phyloP scores from a whole-genome alignment of 2,888 invertebrate genomes.

The Epinotia bilunana region DNA sequence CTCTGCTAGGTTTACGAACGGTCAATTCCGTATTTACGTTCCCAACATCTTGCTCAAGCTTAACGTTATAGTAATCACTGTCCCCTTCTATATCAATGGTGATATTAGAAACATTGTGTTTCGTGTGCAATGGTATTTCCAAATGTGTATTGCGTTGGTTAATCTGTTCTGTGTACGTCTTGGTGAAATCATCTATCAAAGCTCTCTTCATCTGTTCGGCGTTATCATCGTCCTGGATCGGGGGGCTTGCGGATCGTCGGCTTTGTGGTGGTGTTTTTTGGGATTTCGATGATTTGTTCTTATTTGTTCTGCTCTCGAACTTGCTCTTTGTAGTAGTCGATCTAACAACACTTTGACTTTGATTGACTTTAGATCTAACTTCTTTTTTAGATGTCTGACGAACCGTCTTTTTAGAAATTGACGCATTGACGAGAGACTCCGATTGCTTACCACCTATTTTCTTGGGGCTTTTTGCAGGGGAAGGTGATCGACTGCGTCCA shows the following conservation, averaged over 20 bases:
- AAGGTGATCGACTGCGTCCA: slow-evolving; percentile 40
- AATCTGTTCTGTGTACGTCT: slow-evolving; percentile 54
- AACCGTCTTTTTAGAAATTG: slow-evolving; percentile 21
- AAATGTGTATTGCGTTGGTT: slow-evolving; percentile 48
- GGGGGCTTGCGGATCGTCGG: slow-evolving; percentile 36
- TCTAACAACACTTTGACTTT: slow-evolving; percentile 21
- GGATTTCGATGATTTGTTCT: slow-evolving; percentile 3
- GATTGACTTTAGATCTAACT: slow-evolving; percentile 15
- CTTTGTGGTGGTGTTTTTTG: slow-evolving; percentile 31
- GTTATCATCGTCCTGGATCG: slow-evolving; percentile 46
- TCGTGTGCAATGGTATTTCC: slow-evolving; percentile 47
- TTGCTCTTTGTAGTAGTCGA: slow-evolving; percentile 14
- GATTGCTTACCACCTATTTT: slow-evolving; percentile 13
- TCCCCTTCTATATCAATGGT: slow-evolving; percentile 68
- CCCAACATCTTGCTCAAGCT: slow-evolving; percentile 57
- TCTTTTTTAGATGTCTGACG: slow-evolving; percentile 12
- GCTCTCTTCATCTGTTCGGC: slow-evolving; percentile 63
- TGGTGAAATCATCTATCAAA: slow-evolving; percentile 64
- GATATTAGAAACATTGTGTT: slow-evolving; percentile 60
- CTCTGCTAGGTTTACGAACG: slow-evolving; percentile 56
- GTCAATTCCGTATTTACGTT: slow-evolving; percentile 59
- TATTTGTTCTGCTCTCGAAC: slow-evolving; percentile 12
- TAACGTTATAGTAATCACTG: slow-evolving; percentile 65
- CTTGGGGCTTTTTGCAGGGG: slow-evolving; percentile 26
- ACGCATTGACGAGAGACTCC: slow-evolving; percentile 9